phyloP scores from a whole-genome alignment of 2,113 vertebrate genomes.

The Manacus vitellinus region DNA sequence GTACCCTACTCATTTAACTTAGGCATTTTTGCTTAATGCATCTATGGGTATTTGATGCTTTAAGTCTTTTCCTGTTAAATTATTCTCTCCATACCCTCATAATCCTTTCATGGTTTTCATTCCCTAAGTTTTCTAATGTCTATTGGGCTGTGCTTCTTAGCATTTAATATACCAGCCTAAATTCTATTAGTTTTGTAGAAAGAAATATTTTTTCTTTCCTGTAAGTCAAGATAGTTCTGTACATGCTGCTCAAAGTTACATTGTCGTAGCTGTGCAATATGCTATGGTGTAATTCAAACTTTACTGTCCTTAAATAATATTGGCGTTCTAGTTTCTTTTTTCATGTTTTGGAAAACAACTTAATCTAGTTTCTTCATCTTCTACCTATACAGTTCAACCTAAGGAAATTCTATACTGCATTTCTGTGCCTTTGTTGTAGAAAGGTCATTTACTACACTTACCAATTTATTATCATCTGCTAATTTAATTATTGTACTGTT shows the following conservation, averaged over 20 bases:
- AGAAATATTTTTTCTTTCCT: background rate
- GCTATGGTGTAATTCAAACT: background rate
- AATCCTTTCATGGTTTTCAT: background rate
- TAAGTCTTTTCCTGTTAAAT: background rate
- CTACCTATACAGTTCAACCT: background rate
- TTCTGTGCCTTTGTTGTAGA: background rate
- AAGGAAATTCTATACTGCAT: background rate
- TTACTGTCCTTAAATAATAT: background rate
- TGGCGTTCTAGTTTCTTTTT: background rate
- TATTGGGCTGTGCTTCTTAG: background rate
- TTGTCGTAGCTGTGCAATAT: background rate
- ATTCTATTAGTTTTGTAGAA: background rate
- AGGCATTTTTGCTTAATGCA: background rate
- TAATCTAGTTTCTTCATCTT: background rate
- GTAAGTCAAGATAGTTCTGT: background rate
- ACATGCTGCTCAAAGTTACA: background rate
- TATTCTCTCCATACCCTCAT: background rate
- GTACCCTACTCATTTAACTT: background rate
- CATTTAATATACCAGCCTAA: background rate
- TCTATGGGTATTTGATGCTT: background rate
- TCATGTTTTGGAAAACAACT: background rate
- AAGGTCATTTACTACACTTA: constrained; percentile 6
- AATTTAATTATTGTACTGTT: constrained; percentile 53
- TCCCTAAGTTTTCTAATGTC: background rate
- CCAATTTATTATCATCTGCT: constrained; percentile 31